Evolutionary conservation across 2,888 invertebrate species (phyloP), one percentile per base, ranked within the genome.

Genomic region (Hydrotaea diabolus): DNA sequence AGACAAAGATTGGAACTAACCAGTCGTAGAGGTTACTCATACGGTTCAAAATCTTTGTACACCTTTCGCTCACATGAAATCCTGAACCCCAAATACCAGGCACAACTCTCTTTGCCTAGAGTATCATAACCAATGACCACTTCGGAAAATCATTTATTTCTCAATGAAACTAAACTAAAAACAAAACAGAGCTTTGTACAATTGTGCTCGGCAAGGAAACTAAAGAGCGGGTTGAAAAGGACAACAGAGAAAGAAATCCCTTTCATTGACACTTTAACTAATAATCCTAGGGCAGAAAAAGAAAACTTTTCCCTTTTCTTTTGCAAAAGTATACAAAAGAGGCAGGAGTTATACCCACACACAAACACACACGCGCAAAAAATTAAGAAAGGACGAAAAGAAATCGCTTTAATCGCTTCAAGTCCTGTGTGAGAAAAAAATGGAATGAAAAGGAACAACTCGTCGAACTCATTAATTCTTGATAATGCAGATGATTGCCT

Each of bases 261-360:
- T 79, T 85, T 85, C 73, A 85, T 77, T 85, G 85, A 85, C 82
- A 85, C 85, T 85, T 85, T 80, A 80, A 85, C 82, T 85, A 82
- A 85, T 85, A 85, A 85, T 79, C 76, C 85, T 74, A 53, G 31
- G 26, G 31, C 26, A 66, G 76, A 23, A 19, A 64, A 57, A 31
- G 31, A 46, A 74, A 82, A 85, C 59, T 77, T 82, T 69, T 55
- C 17, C 72, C 57, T 59, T 59, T 26, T 59, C 15, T 69, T 13
- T n/a, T n/a, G 19, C 46, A 69, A 69, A 69, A 69, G 39, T 36
- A 64, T 17, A 64, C 17, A 66, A 66, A 15, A 46, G 26, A 43
- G 46, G 8, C n/a, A n/a, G n/a, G 23, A 69, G 26, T 69, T 23
- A 23, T 15, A 0, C 23, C 26, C 59, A 76, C 26, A 71, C 66